Percentiles rank a stretch among this genome's conserved stretches.
These are phyloP conservation scores for Xenopus laevis DNA, from an alignment of 2,113 vertebrate genomes.

Conservation along the genomic window DNA sequence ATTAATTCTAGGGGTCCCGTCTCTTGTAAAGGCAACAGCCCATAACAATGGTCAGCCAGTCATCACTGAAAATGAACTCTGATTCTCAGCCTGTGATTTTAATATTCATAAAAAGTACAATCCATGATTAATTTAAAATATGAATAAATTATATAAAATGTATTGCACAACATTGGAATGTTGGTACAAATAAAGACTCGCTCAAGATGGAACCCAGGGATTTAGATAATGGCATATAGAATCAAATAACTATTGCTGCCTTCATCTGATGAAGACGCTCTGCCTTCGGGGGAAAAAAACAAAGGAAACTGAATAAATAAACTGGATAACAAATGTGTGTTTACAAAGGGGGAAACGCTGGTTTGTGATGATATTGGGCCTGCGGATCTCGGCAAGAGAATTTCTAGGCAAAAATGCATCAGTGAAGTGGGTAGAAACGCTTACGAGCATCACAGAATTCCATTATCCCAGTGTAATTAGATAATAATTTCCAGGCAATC, in stretches of 20 bases:
- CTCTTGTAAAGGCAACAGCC: too few relatives aligned
- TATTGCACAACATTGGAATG: background rate
- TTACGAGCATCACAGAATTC: conserved; percentile 35
- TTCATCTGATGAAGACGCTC: conserved; percentile 17
- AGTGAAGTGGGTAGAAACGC: conserved; percentile 28
- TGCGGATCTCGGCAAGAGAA: conserved; percentile 7
- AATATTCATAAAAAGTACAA: too few relatives aligned
- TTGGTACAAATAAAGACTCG: background rate
- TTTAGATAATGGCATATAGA: background rate
- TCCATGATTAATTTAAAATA: background rate
- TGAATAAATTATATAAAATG: background rate
- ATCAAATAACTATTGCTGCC: background rate
- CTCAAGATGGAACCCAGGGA: background rate
- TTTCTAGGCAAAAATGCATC: conserved; percentile 20
- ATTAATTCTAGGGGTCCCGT: too few relatives aligned
- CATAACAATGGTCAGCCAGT: too few relatives aligned
- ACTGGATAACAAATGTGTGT: conserved; percentile 32
- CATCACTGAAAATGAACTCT: too few relatives aligned
- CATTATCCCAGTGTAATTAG: conserved; percentile 39
- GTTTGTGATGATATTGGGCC: conserved; percentile 17
- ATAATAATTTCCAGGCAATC: conserved; percentile 38
- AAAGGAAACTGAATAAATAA: conserved; percentile 32
- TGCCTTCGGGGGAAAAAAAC: conserved; percentile 23
- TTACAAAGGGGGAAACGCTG: conserved; percentile 5
- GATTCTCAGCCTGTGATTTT: too few relatives aligned